Conservation (phyloP, 2,797 vertebrate species). For the Onychomys arenicola region DNA sequence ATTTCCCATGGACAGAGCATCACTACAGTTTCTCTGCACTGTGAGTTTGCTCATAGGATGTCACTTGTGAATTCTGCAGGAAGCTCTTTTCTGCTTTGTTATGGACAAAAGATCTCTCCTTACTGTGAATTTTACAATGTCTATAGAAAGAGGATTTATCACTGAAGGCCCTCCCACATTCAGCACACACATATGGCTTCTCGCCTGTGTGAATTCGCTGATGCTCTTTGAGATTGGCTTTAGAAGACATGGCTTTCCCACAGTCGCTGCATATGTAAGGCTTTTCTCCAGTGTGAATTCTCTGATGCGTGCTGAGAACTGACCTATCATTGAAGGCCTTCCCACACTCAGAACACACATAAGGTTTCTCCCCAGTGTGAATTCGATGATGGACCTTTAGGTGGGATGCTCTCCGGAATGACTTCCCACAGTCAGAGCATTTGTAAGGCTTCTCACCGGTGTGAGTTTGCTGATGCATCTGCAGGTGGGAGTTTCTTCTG, state of each 20-base stretch:
- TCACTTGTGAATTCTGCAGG: not conserved
- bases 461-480: conserved; percentile 58
- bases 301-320: not conserved
- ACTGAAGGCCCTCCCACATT: conserved; percentile 3
- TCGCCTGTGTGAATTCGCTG: conserved; percentile 72
- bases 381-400: conserved; percentile 72
- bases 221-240: conserved; percentile 70
- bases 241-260: conserved; percentile 71
- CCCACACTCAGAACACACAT: conserved; percentile 15
- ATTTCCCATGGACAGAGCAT: not conserved
- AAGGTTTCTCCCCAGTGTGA: conserved; percentile 26
- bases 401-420: conserved; percentile 71
- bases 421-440: conserved; percentile 78
- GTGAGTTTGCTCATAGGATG: not conserved
- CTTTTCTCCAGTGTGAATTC: conserved; percentile 22
- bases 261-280: conserved; percentile 63
- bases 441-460: conserved; percentile 75
- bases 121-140: not conserved
- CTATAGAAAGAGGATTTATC: not conserved
- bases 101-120: not conserved
- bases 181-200: conserved; percentile 19
- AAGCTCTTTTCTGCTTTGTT: not conserved
- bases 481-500: not conserved
- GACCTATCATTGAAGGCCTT: conserved; percentile 1
- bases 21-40: not conserved